These are phyloP conservation scores for Aphelenchoides bicaudatus DNA, from an alignment of 2,888 invertebrate genomes.

Conservation along the genomic window DNA sequence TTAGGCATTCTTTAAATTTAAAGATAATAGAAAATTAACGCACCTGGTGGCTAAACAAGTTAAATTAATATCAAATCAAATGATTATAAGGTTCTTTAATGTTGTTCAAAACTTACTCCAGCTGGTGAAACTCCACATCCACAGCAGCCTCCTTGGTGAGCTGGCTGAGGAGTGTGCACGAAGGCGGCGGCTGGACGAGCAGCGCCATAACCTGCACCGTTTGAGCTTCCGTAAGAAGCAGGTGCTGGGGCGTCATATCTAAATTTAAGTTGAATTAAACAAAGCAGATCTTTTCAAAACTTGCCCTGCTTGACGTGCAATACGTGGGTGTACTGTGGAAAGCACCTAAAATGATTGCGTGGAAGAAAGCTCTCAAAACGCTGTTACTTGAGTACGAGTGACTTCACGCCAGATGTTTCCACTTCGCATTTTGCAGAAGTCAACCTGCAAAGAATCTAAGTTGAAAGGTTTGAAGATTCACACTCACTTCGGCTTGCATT, in stretches of 20 bases:
- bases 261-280: too few species aligned
- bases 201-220: too few species aligned
- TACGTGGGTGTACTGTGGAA: conserved; percentile 35
- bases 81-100: background rate
- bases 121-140: conserved; percentile 8
- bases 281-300: conserved; percentile 7
- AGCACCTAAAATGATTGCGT: conserved; percentile 23
- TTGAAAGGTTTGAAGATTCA: too few species aligned
- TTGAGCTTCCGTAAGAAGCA: background rate
- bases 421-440: conserved; percentile 54
- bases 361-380: background rate
- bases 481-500: conserved; percentile 38
- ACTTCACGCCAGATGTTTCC: conserved; percentile 55
- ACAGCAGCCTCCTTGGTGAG: conserved; percentile 4
- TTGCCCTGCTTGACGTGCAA: conserved; percentile 39
- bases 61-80: background rate
- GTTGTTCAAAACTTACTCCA: too few species aligned
- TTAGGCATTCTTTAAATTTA: too few species aligned
- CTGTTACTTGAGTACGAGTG: conserved; percentile 48
- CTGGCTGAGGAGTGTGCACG: background rate
- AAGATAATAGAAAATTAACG: too few species aligned
- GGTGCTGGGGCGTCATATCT: conserved; percentile 17
- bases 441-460: too few species aligned
- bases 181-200: background rate
- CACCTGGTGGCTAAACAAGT: background rate